Base-by-base conservation (phyloP, 37 sponge, comb jelly and placozoan species). In the Dysidea cf. avara region DNA sequence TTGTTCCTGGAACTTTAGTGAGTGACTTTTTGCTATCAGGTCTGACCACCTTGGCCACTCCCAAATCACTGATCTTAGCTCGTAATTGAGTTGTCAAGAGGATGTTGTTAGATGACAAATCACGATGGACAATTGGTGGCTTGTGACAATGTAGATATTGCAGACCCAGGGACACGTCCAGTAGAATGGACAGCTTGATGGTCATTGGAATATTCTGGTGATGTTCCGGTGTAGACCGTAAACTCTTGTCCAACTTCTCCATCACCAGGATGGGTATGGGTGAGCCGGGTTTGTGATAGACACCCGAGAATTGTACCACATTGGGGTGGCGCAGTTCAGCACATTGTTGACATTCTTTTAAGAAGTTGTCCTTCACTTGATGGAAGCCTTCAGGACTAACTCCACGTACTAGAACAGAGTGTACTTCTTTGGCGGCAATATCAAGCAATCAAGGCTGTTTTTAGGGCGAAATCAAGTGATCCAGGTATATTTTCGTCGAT, bases 1-100 rank as follows among this genome's bases (percentile, higher is more conserved):
- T n/a, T n/a, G n/a, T n/a, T n/a, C n/a, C n/a, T n/a, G n/a, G n/a
- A n/a, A n/a, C n/a, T n/a, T n/a, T n/a, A n/a, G n/a, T n/a, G n/a
- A n/a, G n/a, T n/a, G n/a, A n/a, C n/a, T n/a, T n/a, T n/a, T n/a
- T n/a, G n/a, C n/a, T n/a, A n/a, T n/a, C n/a, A n/a, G n/a, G n/a
- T n/a, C n/a, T n/a, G n/a, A n/a, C n/a, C n/a, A n/a, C n/a, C n/a
- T n/a, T n/a, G n/a, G n/a, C n/a, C n/a, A n/a, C n/a, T 7, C 70
- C 70, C 70, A 69, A 22, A 46, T 71, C 72, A 13, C 59, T 29
- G n/a, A 71, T 71, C 29, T 71, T 71, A 24, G 72, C 72, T 16
- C 20, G 12, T 24, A 71, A 25, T 46, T 57, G 32, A 26, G 72
- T 58, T 39, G 53, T 71, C 22, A 71, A 56, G 2, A 69, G 55